Evolutionary conservation across 2,113 vertebrate genomes (phyloP).

Genomic region (Dasyprocta punctata): DNA sequence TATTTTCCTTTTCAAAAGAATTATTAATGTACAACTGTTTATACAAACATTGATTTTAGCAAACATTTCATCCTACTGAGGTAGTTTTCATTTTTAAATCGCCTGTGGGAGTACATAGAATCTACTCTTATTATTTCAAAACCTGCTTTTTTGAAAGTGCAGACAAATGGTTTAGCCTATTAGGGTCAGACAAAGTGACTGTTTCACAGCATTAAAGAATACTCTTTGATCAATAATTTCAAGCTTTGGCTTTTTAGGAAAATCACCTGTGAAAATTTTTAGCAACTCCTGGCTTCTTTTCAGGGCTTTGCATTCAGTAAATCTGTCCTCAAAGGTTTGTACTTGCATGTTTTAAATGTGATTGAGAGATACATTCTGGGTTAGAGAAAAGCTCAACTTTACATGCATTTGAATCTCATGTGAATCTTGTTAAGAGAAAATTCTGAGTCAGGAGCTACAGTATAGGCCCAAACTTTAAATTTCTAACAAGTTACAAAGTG

Average conservation of each 20-base stretch:
- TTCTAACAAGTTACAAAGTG: not conserved
- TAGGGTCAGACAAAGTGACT: not conserved
- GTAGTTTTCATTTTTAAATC: not conserved
- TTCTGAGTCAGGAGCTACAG: not conserved
- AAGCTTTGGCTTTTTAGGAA: not conserved
- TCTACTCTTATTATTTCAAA: not conserved
- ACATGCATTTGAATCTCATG: not conserved
- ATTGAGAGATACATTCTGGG: too few relatives aligned
- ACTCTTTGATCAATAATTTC: not conserved
- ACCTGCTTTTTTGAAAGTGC: not conserved
- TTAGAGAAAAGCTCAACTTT: not conserved
- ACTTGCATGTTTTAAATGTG: not conserved
- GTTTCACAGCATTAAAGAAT: not conserved
- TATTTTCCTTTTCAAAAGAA: not conserved
- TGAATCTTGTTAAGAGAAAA: not conserved
- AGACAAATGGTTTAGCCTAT: not conserved
- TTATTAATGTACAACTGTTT: not conserved
- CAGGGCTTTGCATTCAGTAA: not conserved
- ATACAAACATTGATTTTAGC: not conserved
- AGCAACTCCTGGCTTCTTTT: not conserved
- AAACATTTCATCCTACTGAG: not conserved
- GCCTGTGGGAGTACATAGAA: not conserved
- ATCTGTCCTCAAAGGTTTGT: not conserved
- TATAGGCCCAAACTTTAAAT: not conserved
- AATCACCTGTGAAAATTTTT: not conserved